Conservation (phyloP, 2,113 vertebrate genomes). For the Petrocephalus microphthalmus region DNA sequence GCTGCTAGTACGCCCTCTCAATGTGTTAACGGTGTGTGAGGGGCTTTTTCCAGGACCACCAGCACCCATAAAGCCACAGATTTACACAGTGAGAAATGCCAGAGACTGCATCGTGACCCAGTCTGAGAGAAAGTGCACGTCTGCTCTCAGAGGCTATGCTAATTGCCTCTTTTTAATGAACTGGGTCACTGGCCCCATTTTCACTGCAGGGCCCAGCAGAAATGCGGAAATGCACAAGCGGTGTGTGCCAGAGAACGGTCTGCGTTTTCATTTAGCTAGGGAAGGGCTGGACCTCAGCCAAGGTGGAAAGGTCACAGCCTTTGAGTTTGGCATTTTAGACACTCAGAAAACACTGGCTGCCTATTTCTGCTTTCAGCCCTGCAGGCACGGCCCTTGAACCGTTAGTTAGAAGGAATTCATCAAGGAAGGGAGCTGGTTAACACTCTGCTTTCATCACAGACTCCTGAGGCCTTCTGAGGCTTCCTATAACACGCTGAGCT, state of each 20-base stretch:
- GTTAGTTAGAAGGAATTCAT: slow-evolving; percentile 18
- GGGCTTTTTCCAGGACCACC: background rate
- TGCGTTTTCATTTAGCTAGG: background rate
- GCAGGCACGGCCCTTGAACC: slow-evolving; percentile 14
- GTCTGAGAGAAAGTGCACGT: background rate
- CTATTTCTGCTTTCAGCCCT: slow-evolving; percentile 3
- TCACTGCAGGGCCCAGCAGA: background rate
- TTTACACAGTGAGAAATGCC: background rate
- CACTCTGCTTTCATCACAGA: background rate
- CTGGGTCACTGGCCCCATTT: slow-evolving; percentile 2
- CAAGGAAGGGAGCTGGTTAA: background rate
- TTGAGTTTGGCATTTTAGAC: background rate
- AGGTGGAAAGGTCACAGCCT: background rate
- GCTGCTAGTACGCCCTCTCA: background rate
- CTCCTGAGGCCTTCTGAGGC: background rate
- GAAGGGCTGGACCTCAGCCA: slow-evolving; percentile 8
- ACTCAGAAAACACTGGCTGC: background rate
- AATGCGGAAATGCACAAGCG: background rate
- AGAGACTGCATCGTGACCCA: background rate
- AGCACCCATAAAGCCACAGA: background rate
- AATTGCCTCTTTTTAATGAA: slow-evolving; percentile 1
- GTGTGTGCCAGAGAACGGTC: background rate
- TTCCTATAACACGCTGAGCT: background rate
- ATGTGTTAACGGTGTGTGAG: background rate
- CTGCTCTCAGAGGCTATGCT: background rate